Evolutionary conservation across 2,113 vertebrate species (phyloP).

Genomic region (Onychostruthus taczanowskii): DNA sequence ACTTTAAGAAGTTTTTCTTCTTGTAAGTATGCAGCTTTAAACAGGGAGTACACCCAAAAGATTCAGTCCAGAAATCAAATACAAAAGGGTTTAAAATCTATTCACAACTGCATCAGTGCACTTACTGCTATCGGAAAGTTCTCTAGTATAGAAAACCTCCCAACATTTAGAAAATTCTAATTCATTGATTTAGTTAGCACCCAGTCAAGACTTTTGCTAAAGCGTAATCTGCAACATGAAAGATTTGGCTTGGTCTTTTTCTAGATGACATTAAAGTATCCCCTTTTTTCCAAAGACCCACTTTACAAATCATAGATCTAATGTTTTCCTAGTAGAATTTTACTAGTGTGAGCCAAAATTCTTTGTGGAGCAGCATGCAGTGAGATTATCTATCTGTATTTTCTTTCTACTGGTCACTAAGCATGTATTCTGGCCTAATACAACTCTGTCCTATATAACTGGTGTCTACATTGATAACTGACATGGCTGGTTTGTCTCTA

Average conservation of each 20-base stretch:
- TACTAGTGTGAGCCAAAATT: neutral
- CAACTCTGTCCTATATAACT: neutral
- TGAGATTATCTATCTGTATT: neutral
- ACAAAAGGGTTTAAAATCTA: neutral
- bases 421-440: neutral
- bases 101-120: neutral
- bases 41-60: neutral
- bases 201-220: neutral
- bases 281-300: neutral
- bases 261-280: neutral
- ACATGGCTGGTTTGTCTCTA: neutral
- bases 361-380: neutral
- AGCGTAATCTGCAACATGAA: neutral
- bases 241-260: neutral
- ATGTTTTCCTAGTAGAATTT: neutral
- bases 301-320: neutral
- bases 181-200: neutral
- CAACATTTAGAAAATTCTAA: neutral
- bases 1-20: neutral
- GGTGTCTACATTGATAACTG: neutral
- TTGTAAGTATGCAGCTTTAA: neutral
- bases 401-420: neutral
- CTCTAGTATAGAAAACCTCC: neutral
- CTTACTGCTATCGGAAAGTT: neutral
- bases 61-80: neutral